These are phyloP conservation scores for Hyla sarda DNA, from an alignment of 2,113 vertebrate genomes.

Conservation along the genomic window DNA sequence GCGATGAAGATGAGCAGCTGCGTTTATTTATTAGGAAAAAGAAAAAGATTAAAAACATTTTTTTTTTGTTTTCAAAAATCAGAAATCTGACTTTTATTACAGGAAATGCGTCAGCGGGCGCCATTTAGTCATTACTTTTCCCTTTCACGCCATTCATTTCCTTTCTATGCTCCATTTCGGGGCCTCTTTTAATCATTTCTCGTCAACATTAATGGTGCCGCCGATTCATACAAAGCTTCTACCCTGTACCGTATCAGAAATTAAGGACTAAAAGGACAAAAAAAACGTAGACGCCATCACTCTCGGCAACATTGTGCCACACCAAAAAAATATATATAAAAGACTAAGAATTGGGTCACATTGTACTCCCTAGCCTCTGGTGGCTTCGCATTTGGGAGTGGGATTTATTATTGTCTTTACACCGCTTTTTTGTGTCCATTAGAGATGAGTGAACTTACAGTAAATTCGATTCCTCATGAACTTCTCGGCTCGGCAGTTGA, in stretches of 20 bases:
- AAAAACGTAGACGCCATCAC: background rate
- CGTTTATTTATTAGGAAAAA: background rate
- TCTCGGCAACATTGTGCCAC: background rate
- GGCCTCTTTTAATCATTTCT: slow-evolving; percentile 19
- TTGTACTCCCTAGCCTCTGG: slow-evolving; percentile 8
- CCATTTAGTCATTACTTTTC: background rate
- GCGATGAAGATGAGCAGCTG: background rate
- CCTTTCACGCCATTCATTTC: background rate
- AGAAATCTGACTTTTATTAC: background rate
- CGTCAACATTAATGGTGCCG: background rate
- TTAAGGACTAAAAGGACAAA: background rate
- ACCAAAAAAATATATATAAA: too few species aligned
- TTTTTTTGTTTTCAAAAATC: slow-evolving; percentile 4
- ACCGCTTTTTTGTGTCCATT: too few species aligned
- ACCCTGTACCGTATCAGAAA: background rate
- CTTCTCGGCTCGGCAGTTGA: too few species aligned
- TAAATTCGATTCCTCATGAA: too few species aligned
- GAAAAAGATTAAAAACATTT: background rate
- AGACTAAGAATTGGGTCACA: background rate
- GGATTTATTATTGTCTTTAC: too few species aligned
- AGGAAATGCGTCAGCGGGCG: background rate
- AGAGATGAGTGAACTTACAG: too few species aligned
- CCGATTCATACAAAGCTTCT: background rate
- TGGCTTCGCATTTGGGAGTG: too few species aligned
- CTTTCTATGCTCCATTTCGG: background rate